Evolutionary conservation across 2,888 invertebrate genomes (phyloP).

Genomic region (Diachrysia chrysitis): DNA sequence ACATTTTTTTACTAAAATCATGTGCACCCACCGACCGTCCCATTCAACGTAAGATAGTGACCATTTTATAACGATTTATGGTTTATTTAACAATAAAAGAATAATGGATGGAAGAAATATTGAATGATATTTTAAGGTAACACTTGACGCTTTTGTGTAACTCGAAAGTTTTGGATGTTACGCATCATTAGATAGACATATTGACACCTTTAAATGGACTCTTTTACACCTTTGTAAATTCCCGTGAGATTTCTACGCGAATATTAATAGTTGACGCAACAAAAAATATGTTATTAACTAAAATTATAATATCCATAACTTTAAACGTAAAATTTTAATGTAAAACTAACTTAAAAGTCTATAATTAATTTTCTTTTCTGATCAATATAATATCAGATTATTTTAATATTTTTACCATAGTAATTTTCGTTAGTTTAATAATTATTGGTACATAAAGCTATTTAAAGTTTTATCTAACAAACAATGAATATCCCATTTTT

Average conservation of each 20-base stretch:
- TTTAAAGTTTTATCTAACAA: too few species aligned
- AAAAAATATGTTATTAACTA: constrained; percentile 15
- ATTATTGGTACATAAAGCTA: too few species aligned
- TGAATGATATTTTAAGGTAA: constrained; percentile 70
- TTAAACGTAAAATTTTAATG: too few species aligned
- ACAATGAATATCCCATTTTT: too few species aligned
- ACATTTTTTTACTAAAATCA: constrained; percentile 67
- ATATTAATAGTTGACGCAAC: constrained; percentile 62
- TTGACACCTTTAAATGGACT: constrained; percentile 71
- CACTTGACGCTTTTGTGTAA: constrained; percentile 76
- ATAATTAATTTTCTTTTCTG: too few species aligned
- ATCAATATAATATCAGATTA: too few species aligned
- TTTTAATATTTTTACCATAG: neutral
- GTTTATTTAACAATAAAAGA: constrained; percentile 88
- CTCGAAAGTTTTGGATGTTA: constrained; percentile 66
- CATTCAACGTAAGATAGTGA: constrained; percentile 80
- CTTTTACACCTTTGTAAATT: constrained; percentile 57
- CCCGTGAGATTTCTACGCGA: constrained; percentile 74
- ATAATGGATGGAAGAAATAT: constrained; percentile 70
- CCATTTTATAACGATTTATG: constrained; percentile 88
- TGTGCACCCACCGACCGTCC: constrained; percentile 61
- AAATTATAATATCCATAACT: too few species aligned
- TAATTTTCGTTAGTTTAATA: too few species aligned
- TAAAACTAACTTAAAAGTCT: too few species aligned
- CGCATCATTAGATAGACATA: constrained; percentile 80